Conservation (phyloP, 2,113 vertebrate genomes). For the Planiliza haematocheilus region DNA sequence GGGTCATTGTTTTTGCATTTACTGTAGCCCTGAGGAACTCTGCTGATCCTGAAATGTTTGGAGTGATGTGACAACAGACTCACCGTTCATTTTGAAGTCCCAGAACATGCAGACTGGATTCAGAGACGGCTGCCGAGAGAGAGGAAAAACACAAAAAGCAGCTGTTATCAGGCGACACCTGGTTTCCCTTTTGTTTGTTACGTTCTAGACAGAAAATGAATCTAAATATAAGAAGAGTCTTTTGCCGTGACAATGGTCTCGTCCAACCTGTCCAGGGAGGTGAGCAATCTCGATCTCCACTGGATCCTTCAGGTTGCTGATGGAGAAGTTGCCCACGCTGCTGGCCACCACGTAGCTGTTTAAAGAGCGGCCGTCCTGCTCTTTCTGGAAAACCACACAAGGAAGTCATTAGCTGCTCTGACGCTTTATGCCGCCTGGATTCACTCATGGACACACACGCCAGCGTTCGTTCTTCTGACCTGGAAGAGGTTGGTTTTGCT, state of each 20-base stretch:
- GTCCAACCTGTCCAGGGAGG: slow-evolving; percentile 83
- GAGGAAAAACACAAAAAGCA: too few species aligned
- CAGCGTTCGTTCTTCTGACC: slow-evolving; percentile 37
- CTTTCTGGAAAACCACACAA: slow-evolving; percentile 58
- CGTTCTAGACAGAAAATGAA: too few species aligned
- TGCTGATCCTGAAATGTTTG: not conserved
- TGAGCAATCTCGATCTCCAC: slow-evolving; percentile 91
- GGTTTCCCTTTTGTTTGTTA: too few species aligned
- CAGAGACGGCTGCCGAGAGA: slow-evolving; percentile 75
- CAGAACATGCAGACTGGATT: slow-evolving; percentile 91
- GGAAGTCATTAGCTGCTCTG: not conserved
- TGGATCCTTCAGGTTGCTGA: slow-evolving; percentile 86
- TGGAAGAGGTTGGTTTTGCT: slow-evolving; percentile 93
- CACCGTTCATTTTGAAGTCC: slow-evolving; percentile 92
- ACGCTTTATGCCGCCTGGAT: not conserved
- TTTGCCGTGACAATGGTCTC: not conserved
- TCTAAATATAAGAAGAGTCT: not conserved
- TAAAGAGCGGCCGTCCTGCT: slow-evolving; percentile 69
- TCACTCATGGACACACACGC: too few species aligned
- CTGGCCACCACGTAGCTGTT: slow-evolving; percentile 96
- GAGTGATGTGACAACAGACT: slow-evolving; percentile 46
- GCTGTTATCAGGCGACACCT: too few species aligned
- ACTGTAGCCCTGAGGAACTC: too few species aligned
- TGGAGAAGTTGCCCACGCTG: slow-evolving; percentile 91
- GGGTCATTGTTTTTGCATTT: too few species aligned